A percentile compares a stretch with the other conserved stretches of the same genome.
Evolutionary conservation across 1,140 invertebrate genomes (phyloP).

Genomic region (Diplogasteroides magnus): DNA sequence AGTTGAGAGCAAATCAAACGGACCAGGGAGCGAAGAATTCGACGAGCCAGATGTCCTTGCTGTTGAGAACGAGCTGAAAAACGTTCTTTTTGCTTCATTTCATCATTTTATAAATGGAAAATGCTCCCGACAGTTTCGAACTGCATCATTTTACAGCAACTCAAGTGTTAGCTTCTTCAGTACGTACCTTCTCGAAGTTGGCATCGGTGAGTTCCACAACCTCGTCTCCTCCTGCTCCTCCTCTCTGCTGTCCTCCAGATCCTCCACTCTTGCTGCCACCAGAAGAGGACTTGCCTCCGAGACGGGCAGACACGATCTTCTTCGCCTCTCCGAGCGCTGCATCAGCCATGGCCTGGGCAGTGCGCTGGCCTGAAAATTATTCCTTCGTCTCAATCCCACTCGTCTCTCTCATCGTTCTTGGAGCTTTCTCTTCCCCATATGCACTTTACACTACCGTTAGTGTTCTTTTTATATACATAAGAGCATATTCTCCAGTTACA

Average conservation of each 20-base stretch:
- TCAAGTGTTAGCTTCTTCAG: no score
- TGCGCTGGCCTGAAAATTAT: constrained; percentile 65
- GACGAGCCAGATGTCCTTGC: constrained; percentile 59
- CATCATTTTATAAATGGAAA: background rate
- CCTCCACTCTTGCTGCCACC: constrained; percentile 16
- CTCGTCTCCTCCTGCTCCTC: constrained; percentile 56
- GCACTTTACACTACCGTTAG: no score
- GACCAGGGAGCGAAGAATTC: constrained; percentile 62
- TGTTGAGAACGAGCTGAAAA: constrained; percentile 70
- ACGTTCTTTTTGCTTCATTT: background rate
- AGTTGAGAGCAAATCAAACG: no score
- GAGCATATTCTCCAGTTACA: no score
- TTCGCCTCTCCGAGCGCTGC: constrained; percentile 61
- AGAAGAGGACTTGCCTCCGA: constrained; percentile 27
- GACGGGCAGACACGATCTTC: constrained; percentile 30
- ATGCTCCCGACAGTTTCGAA: background rate
- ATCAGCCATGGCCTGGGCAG: constrained; percentile 78
- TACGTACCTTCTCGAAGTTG: constrained; percentile 74
- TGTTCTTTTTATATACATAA: no score
- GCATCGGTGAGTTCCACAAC: constrained; percentile 87
- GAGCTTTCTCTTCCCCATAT: no score
- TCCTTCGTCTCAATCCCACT: background rate
- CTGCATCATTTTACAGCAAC: background rate
- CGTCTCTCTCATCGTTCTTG: background rate
- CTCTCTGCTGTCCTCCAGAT: background rate